Percentiles rank a stretch among this genome's conserved stretches.
Conservation (phyloP, 1,140 invertebrate species). For the Drosophila serrata region DNA sequence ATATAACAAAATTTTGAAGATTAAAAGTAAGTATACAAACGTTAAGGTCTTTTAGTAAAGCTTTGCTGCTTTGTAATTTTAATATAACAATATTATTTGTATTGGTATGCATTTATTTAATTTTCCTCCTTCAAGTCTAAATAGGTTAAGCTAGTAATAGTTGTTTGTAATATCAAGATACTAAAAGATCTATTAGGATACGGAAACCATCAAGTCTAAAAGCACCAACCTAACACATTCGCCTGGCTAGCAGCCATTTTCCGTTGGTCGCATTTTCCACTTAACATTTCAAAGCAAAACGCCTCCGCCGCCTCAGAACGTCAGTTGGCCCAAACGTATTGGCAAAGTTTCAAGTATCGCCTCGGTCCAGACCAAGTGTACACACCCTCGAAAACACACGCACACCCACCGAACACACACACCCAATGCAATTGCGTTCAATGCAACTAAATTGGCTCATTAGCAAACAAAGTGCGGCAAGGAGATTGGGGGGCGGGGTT, state of each 20-base stretch:
- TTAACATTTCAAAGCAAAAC: slow-evolving; percentile 58
- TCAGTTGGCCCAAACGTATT: slow-evolving; percentile 36
- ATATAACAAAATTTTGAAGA: background rate
- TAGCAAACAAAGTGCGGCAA: slow-evolving; percentile 66
- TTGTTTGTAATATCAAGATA: background rate
- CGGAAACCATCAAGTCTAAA: background rate
- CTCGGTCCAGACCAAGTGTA: slow-evolving; percentile 38
- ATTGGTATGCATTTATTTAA: background rate
- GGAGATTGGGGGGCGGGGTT: background rate
- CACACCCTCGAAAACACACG: slow-evolving; percentile 26
- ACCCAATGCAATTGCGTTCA: slow-evolving; percentile 60
- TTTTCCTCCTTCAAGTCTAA: no score
- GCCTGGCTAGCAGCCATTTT: slow-evolving; percentile 7
- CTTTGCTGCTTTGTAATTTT: background rate
- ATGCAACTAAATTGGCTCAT: slow-evolving; percentile 83
- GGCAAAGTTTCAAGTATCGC: slow-evolving; percentile 60
- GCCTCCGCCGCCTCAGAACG: slow-evolving; percentile 36
- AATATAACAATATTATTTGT: background rate
- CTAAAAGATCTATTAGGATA: background rate
- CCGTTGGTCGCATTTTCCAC: slow-evolving; percentile 17
- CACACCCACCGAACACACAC: slow-evolving; percentile 7
- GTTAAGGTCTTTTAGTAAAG: background rate
- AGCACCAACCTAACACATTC: background rate
- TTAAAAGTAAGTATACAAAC: background rate
- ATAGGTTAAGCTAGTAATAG: no score